Evolutionary conservation across 1,140 invertebrate species (phyloP).

Genomic region (Aculops lycopersici): DNA sequence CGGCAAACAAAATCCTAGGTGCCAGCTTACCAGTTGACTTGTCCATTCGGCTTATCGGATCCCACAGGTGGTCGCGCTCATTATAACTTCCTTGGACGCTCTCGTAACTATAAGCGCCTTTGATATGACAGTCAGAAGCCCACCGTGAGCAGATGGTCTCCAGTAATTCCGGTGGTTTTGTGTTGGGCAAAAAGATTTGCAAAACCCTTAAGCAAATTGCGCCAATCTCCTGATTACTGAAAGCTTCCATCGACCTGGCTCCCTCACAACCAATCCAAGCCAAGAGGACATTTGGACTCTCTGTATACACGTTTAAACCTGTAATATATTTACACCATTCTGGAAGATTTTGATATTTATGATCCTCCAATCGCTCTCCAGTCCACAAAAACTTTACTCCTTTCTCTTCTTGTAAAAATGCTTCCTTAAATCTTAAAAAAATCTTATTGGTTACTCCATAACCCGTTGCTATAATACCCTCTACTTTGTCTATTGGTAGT

Average conservation of each 20-base stretch:
- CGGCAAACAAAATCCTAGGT: conserved; percentile 40
- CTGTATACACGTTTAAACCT: conserved; percentile 27
- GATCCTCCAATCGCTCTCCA: too few species aligned
- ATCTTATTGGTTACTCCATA: conserved; percentile 37
- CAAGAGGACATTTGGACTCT: conserved; percentile 30
- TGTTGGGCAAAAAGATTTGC: conserved; percentile 7
- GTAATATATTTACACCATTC: conserved; percentile 28
- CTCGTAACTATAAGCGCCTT: conserved; percentile 6
- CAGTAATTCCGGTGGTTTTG: conserved; percentile 3
- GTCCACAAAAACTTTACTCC: conserved; percentile 22
- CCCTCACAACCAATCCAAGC: conserved; percentile 38
- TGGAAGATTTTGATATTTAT: conserved; percentile 19
- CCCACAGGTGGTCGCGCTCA: too few species aligned
- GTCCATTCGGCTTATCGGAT: too few species aligned
- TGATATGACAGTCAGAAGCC: conserved; percentile 1
- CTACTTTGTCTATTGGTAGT: conserved; percentile 19
- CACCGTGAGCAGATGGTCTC: conserved; percentile 1
- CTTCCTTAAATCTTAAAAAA: conserved; percentile 29
- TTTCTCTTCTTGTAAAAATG: conserved; percentile 25
- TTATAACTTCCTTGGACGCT: too few species aligned
- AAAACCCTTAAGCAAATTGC: conserved; percentile 25
- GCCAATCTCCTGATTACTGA: conserved; percentile 31
- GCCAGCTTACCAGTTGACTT: conserved; percentile 1
- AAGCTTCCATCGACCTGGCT: conserved; percentile 39
- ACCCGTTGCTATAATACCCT: conserved; percentile 21